A percentile compares a stretch with the other conserved stretches of the same genome.
These are phyloP conservation scores for Rosalia funebris DNA, from an alignment of 2,888 invertebrate species.

Conservation along the genomic window DNA sequence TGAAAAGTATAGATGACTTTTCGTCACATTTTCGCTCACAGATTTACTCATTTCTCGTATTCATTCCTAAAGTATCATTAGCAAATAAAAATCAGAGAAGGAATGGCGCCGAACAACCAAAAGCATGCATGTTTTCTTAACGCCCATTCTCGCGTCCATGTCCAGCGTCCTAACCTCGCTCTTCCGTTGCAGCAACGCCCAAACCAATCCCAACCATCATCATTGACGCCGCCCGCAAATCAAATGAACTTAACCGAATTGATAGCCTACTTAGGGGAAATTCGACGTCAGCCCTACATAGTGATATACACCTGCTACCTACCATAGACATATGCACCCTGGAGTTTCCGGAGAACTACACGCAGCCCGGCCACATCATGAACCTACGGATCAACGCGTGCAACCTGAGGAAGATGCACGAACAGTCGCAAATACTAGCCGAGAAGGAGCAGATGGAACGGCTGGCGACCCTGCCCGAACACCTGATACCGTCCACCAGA, in stretches of 20 bases:
- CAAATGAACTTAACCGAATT: conserved; percentile 55
- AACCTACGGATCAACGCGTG: conserved; percentile 53
- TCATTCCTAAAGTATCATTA: too few species aligned
- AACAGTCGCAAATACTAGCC: conserved; percentile 46
- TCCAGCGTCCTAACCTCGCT: too few species aligned
- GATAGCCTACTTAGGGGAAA: conserved; percentile 56
- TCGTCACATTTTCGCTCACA: too few species aligned
- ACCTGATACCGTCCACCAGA: conserved; percentile 38
- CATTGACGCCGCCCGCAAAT: conserved; percentile 56
- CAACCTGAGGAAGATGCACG: conserved; percentile 53
- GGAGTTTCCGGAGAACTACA: conserved; percentile 58
- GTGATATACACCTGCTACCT: conserved; percentile 59
- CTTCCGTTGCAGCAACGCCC: conserved; percentile 60
- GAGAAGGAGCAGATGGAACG: conserved; percentile 53
- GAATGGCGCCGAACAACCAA: too few species aligned
- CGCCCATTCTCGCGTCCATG: too few species aligned
- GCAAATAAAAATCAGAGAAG: too few species aligned
- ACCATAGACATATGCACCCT: conserved; percentile 63
- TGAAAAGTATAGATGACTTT: too few species aligned
- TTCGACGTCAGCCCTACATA: conserved; percentile 56
- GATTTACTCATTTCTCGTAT: too few species aligned
- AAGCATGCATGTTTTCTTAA: too few species aligned
- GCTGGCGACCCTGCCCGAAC: conserved; percentile 47
- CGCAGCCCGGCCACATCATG: conserved; percentile 36
- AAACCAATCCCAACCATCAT: conserved; percentile 63